These are phyloP conservation scores for Sinotaia quadrata DNA, from an alignment of 2,888 invertebrate genomes.

Conservation along the genomic window DNA sequence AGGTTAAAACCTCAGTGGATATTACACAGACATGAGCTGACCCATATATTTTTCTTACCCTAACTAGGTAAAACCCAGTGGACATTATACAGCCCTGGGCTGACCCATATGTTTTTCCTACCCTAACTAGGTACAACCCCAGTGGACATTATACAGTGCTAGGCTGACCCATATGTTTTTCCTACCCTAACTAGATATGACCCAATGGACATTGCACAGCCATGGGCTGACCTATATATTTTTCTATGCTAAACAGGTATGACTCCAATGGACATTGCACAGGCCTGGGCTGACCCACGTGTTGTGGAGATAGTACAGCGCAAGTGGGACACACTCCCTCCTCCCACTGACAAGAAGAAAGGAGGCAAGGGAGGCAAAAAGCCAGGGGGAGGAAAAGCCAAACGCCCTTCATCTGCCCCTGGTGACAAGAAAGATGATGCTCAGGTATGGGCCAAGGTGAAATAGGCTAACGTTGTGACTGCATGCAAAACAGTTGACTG, in stretches of 20 bases:
- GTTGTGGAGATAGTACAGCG: slow-evolving; percentile 66
- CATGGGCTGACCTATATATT: not conserved
- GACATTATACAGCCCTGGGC: too few relatives aligned
- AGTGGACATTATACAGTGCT: too few relatives aligned
- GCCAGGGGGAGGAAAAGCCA: slow-evolving; percentile 46
- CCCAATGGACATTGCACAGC: too few relatives aligned
- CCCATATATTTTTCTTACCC: too few relatives aligned
- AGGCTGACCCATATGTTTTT: too few relatives aligned
- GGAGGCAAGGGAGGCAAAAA: slow-evolving; percentile 51
- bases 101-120: too few relatives aligned
- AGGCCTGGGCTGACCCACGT: slow-evolving; percentile 67
- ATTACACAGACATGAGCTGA: too few relatives aligned
- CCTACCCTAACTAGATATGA: too few relatives aligned
- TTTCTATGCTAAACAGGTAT: slow-evolving; percentile 59
- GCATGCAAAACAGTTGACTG: not conserved
- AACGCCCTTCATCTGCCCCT: slow-evolving; percentile 47
- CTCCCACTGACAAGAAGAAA: slow-evolving; percentile 58
- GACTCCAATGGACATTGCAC: slow-evolving; percentile 67
- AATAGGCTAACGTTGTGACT: not conserved
- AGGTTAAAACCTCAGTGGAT: too few relatives aligned
- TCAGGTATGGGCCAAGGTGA: slow-evolving; percentile 31
- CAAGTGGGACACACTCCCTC: slow-evolving; percentile 69
- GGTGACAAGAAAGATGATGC: slow-evolving; percentile 36
- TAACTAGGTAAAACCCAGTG: too few relatives aligned
- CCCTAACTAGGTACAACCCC: too few relatives aligned